phyloP scores from a whole-genome alignment of 2,888 invertebrate genomes.

The Latrodectus elegans region DNA sequence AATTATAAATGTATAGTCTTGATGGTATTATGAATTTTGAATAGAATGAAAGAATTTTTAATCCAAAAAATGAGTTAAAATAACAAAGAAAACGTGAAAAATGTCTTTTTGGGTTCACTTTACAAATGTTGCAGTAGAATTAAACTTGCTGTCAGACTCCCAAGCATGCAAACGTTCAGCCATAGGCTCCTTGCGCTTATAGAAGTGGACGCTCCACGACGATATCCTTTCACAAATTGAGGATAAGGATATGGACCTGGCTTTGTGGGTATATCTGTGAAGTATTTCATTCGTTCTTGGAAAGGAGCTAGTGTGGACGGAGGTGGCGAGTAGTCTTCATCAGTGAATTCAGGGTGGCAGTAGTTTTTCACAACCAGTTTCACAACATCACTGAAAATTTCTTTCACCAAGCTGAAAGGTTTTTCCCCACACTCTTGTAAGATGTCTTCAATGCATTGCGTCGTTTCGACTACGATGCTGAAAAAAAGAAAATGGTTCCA shows the following conservation, averaged over 20 bases:
- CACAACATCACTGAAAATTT: slow-evolving; percentile 49
- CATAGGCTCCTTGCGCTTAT: too few species aligned
- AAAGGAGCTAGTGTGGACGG: slow-evolving; percentile 13
- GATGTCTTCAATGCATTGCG: slow-evolving; percentile 59
- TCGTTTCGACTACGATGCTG: slow-evolving; percentile 47
- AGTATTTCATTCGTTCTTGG: slow-evolving; percentile 20
- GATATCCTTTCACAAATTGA: slow-evolving; percentile 48
- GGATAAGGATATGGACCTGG: slow-evolving; percentile 32
- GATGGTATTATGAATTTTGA: too few species aligned
- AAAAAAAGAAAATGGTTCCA: background rate
- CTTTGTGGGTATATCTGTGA: slow-evolving; percentile 6
- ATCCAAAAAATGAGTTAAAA: too few species aligned
- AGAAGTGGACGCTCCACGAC: background rate
- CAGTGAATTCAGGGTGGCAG: slow-evolving; percentile 37
- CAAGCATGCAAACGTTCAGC: too few species aligned
- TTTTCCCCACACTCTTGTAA: slow-evolving; percentile 43
- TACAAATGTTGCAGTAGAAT: too few species aligned
- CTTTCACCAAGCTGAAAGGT: slow-evolving; percentile 47
- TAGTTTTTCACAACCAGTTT: slow-evolving; percentile 32
- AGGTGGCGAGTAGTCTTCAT: slow-evolving; percentile 26
- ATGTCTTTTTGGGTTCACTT: too few species aligned
- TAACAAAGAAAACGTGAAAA: too few species aligned
- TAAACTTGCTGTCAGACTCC: too few species aligned
- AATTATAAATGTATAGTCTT: too few species aligned
- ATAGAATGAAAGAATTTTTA: too few species aligned